Conservation (phyloP, 1,140 invertebrate species). For the Heliconius eleuchia region DNA sequence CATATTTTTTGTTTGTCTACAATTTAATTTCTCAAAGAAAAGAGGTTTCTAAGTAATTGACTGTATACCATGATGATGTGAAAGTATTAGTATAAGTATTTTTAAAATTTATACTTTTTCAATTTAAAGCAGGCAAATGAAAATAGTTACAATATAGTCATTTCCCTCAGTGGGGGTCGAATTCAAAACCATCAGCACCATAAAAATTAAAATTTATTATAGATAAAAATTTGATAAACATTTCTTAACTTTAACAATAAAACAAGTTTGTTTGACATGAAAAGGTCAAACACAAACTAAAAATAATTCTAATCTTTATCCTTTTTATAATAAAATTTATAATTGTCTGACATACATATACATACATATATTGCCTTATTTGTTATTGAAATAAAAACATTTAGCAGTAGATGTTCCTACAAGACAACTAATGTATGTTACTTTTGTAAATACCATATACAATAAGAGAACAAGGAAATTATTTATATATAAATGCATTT, state of each 20-base stretch:
- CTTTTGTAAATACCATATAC: conserved; percentile 13
- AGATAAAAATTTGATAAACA: too few species aligned
- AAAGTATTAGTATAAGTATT: too few species aligned
- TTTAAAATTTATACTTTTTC: too few species aligned
- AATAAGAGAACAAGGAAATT: conserved; percentile 19
- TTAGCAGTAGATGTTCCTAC: neutral
- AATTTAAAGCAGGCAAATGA: too few species aligned
- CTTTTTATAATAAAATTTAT: neutral
- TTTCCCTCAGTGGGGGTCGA: too few species aligned
- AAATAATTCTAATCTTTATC: neutral
- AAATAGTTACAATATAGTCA: too few species aligned
- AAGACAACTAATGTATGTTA: conserved; percentile 5
- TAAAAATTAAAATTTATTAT: too few species aligned
- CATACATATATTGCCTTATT: neutral
- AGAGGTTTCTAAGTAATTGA: too few species aligned
- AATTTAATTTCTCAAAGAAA: too few species aligned
- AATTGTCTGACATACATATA: neutral
- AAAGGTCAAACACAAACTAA: conserved; percentile 34
- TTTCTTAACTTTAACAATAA: neutral
- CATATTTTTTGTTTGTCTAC: too few species aligned
- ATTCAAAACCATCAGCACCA: too few species aligned
- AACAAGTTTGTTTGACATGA: conserved; percentile 42
- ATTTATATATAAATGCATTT: neutral
- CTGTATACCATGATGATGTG: too few species aligned
- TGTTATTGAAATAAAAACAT: neutral